Evolutionary conservation across 2,113 vertebrate species (phyloP).

Genomic region (Willisornis vidua): DNA sequence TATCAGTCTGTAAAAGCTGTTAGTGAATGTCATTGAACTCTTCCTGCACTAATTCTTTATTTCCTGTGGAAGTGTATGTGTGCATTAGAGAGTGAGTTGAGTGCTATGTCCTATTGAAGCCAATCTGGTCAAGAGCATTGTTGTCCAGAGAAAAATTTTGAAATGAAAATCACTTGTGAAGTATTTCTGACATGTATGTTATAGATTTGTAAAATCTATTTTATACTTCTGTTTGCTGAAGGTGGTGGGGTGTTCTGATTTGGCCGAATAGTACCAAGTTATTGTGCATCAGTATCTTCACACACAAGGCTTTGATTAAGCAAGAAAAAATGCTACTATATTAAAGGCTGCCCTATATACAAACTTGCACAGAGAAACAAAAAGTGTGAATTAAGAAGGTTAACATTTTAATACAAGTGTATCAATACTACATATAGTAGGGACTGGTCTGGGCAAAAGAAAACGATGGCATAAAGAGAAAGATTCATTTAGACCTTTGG

Average conservation of each 20-base stretch:
- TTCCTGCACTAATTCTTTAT: background rate
- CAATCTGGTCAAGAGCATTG: background rate
- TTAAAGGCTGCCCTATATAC: background rate
- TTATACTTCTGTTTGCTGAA: slow-evolving; percentile 4
- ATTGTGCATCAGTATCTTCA: slow-evolving; percentile 15
- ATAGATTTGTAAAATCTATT: slow-evolving; percentile 35
- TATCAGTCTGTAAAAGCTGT: background rate
- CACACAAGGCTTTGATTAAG: slow-evolving; percentile 57
- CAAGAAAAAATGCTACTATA: background rate
- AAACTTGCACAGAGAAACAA: background rate
- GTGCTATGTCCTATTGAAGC: background rate
- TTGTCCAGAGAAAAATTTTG: slow-evolving; percentile 10
- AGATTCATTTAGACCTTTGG: background rate
- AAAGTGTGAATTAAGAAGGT: background rate
- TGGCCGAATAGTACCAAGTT: slow-evolving; percentile 18
- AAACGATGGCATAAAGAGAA: background rate
- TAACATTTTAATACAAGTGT: background rate
- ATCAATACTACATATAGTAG: background rate
- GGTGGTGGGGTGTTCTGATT: slow-evolving; percentile 35
- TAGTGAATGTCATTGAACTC: background rate
- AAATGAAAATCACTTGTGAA: slow-evolving; percentile 24
- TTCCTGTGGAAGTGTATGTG: rapidly evolving
- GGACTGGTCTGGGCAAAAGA: background rate
- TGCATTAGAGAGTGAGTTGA: background rate
- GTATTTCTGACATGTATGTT: background rate